These are phyloP conservation scores for Iphiclides podalirius DNA, from an alignment of 2,888 invertebrate species.

Conservation along the genomic window DNA sequence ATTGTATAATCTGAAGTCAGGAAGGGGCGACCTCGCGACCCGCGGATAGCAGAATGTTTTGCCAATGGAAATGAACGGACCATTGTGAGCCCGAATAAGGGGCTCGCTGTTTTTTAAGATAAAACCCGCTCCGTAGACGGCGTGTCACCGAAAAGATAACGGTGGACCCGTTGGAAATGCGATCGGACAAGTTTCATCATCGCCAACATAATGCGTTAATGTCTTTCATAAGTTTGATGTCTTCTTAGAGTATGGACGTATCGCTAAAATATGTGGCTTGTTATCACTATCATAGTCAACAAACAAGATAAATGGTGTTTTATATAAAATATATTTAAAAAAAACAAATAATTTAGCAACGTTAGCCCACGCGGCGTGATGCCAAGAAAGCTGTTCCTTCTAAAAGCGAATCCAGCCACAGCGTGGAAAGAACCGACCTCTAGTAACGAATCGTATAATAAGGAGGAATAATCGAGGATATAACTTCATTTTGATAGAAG, in stretches of 20 bases:
- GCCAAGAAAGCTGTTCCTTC: too few species aligned
- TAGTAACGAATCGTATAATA: too few species aligned
- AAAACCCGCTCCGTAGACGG: slow-evolving; percentile 59
- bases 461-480: too few species aligned
- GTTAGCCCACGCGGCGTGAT: too few species aligned
- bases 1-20: slow-evolving; percentile 55
- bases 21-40: slow-evolving; percentile 67
- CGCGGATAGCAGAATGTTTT: slow-evolving; percentile 34
- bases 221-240: background rate
- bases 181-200: background rate
- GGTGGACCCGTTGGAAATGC: slow-evolving; percentile 26
- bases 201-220: slow-evolving; percentile 5
- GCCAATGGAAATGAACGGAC: slow-evolving; percentile 60
- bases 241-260: background rate
- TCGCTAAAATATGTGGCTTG: too few species aligned
- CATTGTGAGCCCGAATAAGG: slow-evolving; percentile 48
- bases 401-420: too few species aligned
- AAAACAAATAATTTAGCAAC: too few species aligned
- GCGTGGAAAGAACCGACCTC: too few species aligned
- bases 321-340: too few species aligned
- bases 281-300: too few species aligned
- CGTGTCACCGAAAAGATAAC: slow-evolving; percentile 67
- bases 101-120: slow-evolving; percentile 47
- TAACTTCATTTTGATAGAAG: too few species aligned
- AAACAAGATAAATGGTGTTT: too few species aligned